A percentile compares a stretch with the other conserved stretches of the same genome.
Conservation (phyloP, 2,888 invertebrate genomes). For the Geophilus truncorum region DNA sequence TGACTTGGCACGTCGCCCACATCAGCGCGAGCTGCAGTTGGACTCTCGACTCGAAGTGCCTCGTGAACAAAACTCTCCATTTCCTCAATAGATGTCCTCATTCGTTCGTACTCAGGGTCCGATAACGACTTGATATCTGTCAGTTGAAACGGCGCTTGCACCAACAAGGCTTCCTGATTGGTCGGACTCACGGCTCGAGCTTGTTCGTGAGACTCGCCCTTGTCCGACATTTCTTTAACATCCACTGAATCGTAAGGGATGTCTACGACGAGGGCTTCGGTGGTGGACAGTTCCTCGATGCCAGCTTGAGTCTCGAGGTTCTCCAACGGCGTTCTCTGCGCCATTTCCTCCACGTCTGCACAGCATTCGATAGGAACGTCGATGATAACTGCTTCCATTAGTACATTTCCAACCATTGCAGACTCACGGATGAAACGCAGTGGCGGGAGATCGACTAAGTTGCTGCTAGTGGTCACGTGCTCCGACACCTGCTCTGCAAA, state of each 20-base stretch:
- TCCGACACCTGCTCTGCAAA: slow-evolving; percentile 88
- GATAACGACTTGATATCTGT: neutral
- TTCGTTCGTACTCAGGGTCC: neutral
- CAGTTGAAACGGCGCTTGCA: slow-evolving; percentile 30
- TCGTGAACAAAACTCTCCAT: neutral
- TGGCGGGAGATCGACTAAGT: slow-evolving; percentile 70
- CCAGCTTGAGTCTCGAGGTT: slow-evolving; percentile 73
- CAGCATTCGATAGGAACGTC: slow-evolving; percentile 83
- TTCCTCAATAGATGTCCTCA: neutral
- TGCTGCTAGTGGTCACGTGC: slow-evolving; percentile 59
- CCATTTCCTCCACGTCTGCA: slow-evolving; percentile 47
- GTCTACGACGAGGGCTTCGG: slow-evolving; percentile 38
- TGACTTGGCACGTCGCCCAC: neutral
- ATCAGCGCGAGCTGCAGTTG: neutral
- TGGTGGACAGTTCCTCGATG: slow-evolving; percentile 71
- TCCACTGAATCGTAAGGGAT: slow-evolving; percentile 35
- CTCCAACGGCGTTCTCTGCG: slow-evolving; percentile 49
- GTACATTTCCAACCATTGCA: slow-evolving; percentile 75
- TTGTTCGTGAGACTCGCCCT: neutral
- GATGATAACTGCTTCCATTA: slow-evolving; percentile 87
- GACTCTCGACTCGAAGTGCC: neutral
- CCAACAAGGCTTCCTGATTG: slow-evolving; percentile 31
- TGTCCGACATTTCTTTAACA: neutral
- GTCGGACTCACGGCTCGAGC: slow-evolving; percentile 13
- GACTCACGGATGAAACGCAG: slow-evolving; percentile 83